These are phyloP conservation scores for Papilio helenus DNA, from an alignment of 1,140 invertebrate genomes.

Conservation along the genomic window DNA sequence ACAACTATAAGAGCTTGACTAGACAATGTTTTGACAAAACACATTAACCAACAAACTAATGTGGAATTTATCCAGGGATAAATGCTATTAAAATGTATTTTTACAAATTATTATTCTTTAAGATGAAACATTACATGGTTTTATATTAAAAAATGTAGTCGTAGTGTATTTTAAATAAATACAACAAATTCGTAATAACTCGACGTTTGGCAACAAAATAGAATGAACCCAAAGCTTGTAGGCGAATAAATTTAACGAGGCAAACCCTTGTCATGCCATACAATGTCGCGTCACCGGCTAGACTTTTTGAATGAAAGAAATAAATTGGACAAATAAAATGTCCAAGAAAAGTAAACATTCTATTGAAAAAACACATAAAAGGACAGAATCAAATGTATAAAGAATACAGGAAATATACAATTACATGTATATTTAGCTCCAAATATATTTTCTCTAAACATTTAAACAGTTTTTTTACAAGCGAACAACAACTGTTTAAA, in stretches of 20 bases:
- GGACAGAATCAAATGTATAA: not conserved
- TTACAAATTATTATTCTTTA: too few species aligned
- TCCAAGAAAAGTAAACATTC: conserved; percentile 26
- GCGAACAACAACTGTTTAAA: too few species aligned
- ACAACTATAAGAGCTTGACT: too few species aligned
- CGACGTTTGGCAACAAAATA: conserved; percentile 21
- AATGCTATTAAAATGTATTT: too few species aligned
- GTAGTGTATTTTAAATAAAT: not conserved
- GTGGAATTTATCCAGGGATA: too few species aligned
- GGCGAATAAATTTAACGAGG: conserved; percentile 39
- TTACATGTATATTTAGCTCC: not conserved
- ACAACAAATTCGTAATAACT: conserved; percentile 16
- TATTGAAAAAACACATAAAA: not conserved
- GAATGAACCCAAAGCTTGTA: conserved; percentile 30
- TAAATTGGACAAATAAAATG: conserved; percentile 36
- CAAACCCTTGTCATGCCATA: conserved; percentile 33
- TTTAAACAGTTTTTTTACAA: too few species aligned
- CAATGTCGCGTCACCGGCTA: conserved; percentile 35
- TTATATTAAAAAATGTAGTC: too few species aligned
- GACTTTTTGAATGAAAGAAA: conserved; percentile 35
- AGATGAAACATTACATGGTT: too few species aligned
- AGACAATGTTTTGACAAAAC: too few species aligned
- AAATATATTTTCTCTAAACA: too few species aligned
- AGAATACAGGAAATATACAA: conserved; percentile 7
- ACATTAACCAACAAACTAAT: too few species aligned